A percentile compares a stretch with the other conserved stretches of the same genome.
Evolutionary conservation across 2,113 vertebrate genomes (phyloP).

Genomic region (Nesospiza acunhae): DNA sequence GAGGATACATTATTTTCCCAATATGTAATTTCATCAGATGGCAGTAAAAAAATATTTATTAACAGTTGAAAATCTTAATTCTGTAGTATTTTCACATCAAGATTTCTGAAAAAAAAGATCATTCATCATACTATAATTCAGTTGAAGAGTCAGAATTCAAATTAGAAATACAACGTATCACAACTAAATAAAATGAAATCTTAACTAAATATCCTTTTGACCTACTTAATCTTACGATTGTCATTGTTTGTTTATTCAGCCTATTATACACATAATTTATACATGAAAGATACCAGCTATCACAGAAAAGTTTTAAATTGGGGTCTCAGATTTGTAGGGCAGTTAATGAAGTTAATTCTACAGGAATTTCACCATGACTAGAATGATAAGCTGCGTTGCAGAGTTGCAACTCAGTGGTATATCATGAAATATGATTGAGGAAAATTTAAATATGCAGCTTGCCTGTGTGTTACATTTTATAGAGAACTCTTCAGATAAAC

Average conservation of each 20-base stretch:
- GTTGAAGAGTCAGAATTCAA: neutral
- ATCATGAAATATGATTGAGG: neutral
- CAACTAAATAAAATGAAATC: neutral
- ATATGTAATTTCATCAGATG: neutral
- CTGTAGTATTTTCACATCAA: neutral
- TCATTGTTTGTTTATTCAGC: neutral
- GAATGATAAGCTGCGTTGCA: neutral
- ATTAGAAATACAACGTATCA: neutral
- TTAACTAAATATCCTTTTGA: neutral
- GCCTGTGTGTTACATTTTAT: neutral
- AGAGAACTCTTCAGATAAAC: neutral
- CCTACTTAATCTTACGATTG: neutral
- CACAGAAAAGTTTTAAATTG: neutral
- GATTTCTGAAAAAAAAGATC: neutral
- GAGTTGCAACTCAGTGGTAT: neutral
- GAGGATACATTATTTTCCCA: neutral
- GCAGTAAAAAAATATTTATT: neutral
- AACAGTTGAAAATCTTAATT: neutral
- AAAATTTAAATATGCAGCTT: neutral
- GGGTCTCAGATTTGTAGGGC: neutral
- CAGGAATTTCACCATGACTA: neutral
- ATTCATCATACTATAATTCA: neutral
- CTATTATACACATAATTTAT: neutral
- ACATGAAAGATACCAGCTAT: neutral
- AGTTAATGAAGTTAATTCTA: constrained; percentile 1